Conservation (phyloP, 2,113 vertebrate genomes). For the Microtus montanus region DNA sequence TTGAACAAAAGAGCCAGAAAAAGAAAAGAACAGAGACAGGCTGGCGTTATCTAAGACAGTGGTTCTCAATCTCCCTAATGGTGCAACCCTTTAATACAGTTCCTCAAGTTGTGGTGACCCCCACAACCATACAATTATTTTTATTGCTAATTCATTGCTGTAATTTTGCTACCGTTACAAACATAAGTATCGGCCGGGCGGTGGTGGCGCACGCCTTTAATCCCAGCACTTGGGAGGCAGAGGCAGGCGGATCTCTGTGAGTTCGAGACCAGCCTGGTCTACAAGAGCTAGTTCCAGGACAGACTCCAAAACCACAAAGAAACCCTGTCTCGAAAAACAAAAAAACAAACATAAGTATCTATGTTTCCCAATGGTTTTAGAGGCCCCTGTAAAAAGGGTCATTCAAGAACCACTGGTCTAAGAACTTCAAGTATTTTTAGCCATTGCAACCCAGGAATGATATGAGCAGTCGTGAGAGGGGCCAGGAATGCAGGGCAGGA, state of each 20-base stretch:
- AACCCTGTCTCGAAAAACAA: too few relatives aligned
- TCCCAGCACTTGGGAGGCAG: too few relatives aligned
- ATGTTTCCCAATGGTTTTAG: not conserved
- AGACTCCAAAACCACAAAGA: too few relatives aligned
- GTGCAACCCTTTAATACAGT: not conserved
- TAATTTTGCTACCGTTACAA: not conserved
- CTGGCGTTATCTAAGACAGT: not conserved
- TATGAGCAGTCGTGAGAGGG: not conserved
- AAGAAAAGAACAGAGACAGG: not conserved
- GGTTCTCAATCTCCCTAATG: not conserved
- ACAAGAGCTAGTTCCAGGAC: too few relatives aligned
- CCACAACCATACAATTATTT: not conserved
- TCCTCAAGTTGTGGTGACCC: not conserved
- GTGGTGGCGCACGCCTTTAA: too few relatives aligned
- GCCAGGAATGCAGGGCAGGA: too few relatives aligned
- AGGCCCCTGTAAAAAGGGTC: not conserved
- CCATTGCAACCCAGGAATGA: not conserved
- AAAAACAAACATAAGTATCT: not conserved
- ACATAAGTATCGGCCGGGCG: not conserved
- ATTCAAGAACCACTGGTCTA: not conserved
- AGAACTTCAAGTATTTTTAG: not conserved
- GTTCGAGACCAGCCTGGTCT: too few relatives aligned
- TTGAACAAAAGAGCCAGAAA: not conserved
- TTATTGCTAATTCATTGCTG: not conserved
- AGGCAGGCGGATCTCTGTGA: too few relatives aligned